Conservation (phyloP, 2,888 invertebrate species). For the Julus scandinavius region DNA sequence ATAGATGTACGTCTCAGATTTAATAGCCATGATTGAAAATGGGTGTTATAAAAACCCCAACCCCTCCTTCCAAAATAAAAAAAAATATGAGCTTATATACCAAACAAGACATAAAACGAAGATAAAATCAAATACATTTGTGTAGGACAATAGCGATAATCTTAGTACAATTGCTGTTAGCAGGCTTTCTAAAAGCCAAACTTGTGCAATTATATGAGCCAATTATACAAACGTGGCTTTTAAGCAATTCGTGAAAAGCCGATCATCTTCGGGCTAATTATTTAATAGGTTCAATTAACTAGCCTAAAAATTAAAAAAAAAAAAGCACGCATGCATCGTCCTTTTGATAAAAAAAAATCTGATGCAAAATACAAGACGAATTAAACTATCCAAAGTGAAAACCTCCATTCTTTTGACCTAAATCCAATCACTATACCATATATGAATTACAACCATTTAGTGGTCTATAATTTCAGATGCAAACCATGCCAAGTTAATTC, state of each 20-base stretch:
- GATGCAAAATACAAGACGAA: not conserved
- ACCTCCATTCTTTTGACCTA: not conserved
- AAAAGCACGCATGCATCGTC: not conserved
- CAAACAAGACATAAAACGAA: not conserved
- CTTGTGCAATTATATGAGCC: slow-evolving; percentile 6
- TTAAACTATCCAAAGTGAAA: not conserved
- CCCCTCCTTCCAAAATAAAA: not conserved
- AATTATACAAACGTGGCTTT: not conserved
- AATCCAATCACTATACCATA: not conserved
- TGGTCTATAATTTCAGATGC: too few species aligned
- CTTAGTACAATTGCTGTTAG: slow-evolving; percentile 8
- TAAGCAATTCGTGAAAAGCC: not conserved
- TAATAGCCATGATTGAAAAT: not conserved
- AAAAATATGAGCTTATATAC: not conserved
- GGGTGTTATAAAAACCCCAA: not conserved
- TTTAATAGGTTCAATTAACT: slow-evolving; percentile 23
- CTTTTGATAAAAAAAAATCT: not conserved
- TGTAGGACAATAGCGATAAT: not conserved
- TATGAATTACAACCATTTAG: not conserved
- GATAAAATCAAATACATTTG: slow-evolving; percentile 22
- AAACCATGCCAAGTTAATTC: too few species aligned
- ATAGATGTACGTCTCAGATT: not conserved
- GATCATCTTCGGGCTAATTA: slow-evolving; percentile 21
- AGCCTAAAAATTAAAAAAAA: not conserved
- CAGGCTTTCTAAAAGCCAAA: not conserved